Base-by-base conservation (phyloP, 1,140 invertebrate genomes). In the Drosophila pseudoananassae region DNA sequence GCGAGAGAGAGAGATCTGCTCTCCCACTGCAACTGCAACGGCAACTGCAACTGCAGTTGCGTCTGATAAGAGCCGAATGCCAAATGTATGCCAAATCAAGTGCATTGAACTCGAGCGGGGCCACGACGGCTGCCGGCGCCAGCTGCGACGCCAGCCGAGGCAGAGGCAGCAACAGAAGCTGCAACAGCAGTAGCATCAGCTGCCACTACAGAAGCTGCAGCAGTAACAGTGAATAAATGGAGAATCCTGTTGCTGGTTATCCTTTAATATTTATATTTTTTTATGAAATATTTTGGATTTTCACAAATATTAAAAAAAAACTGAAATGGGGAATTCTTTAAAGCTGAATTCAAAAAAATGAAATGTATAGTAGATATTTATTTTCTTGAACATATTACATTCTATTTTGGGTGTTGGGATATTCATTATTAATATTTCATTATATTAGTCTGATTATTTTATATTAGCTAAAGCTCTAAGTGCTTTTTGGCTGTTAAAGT, bases 41-140 rank as follows among this genome's bases (percentile, higher is more conserved):
- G 23, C 38, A 23, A 23, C 47, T 53, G 52, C 27, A 36, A 52
- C 46, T 43, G 61, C 63, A 51, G 55, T 74, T 55, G 70, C 45
- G 60, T 81, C 45, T 83, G 76, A 75, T 69, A 78, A 77, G 56
- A 78, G 65, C 66, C 53, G 55, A 70, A 76, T 60, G 60, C 64
- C 53, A 78, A 79, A 85, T 85, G 76, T 85, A 80, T 85, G 81
- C 76, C 80, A 84, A 77, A 84, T 74, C 68, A 73, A 85, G 80
- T 83, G 79, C 79, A 84, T 78, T 83, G 80, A 78, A 84, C 76
- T 78, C 65, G 46, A 68, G 55, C 51, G 65, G 63, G 63, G 59
- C 70, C 51, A 68, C 73, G 15, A 17, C 33, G 17, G 56, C 57
- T 23, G 51, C 53, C 7, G 15, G 17, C 45, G 46, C 20, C 27